Conservation (phyloP, 2,113 vertebrate genomes). For the Donacobius atricapilla region DNA sequence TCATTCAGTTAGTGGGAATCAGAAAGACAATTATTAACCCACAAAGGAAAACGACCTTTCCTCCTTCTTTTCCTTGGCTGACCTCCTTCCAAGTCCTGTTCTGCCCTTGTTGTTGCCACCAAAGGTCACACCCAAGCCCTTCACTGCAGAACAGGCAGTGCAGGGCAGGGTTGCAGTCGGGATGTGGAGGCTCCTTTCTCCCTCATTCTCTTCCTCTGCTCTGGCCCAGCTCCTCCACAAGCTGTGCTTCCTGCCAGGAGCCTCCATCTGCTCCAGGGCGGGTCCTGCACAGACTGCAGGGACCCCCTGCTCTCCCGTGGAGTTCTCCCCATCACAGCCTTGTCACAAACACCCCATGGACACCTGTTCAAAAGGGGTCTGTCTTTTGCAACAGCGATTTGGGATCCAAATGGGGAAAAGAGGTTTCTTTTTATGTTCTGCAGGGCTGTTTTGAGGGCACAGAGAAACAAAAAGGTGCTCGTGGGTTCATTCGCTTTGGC, state of each 20-base stretch:
- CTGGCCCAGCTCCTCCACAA: background rate
- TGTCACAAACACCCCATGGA: background rate
- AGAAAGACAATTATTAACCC: background rate
- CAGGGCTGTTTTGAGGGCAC: background rate
- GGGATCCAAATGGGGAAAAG: background rate
- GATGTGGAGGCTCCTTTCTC: rapidly evolving
- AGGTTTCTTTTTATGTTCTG: background rate
- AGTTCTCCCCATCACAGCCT: background rate
- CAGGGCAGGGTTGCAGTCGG: background rate
- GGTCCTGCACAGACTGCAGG: background rate
- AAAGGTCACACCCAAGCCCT: background rate
- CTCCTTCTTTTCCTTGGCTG: background rate
- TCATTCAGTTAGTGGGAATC: background rate
- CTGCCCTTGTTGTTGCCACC: background rate
- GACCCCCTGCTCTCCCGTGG: background rate
- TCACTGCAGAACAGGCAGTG: background rate
- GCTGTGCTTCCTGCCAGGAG: background rate
- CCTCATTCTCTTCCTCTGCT: background rate
- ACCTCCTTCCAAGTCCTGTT: background rate
- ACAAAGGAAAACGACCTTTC: background rate
- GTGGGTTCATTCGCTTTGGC: background rate
- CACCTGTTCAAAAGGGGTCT: background rate
- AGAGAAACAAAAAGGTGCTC: background rate
- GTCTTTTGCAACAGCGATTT: background rate
- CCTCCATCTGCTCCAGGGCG: background rate